Evolutionary conservation across 1,140 invertebrate species (phyloP).

Genomic region (Holcopasites calliopsidis): DNA sequence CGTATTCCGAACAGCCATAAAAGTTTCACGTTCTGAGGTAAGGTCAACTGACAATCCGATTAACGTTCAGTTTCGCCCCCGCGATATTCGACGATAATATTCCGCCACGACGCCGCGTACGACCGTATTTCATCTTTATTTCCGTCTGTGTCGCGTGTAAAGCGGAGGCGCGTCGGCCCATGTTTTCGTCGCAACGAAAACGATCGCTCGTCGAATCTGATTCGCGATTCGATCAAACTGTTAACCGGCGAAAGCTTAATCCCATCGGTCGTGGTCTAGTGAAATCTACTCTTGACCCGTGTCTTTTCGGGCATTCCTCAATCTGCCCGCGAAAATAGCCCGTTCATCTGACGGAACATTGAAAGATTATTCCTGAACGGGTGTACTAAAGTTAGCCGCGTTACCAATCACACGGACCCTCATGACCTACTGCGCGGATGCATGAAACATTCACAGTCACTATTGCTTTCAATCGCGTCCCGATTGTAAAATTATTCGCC

Average conservation of each 20-base stretch:
- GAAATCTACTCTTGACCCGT: background rate
- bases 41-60: conserved; percentile 67
- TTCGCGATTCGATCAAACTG: background rate
- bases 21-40: conserved; percentile 72
- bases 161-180: too few species aligned
- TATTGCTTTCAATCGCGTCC: conserved; percentile 25
- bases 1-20: conserved; percentile 75
- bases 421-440: background rate
- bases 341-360: background rate
- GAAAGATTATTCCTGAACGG: conserved; percentile 5
- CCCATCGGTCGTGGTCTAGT: too few species aligned
- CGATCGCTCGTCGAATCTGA: background rate
- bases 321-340: background rate
- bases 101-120: background rate
- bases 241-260: too few species aligned
- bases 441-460: conserved; percentile 12
- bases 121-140: background rate
- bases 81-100: conserved; percentile 52
- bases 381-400: conserved; percentile 20
- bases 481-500: background rate
- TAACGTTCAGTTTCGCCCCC: conserved; percentile 54
- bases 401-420: background rate
- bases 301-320: conserved; percentile 3
- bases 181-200: too few species aligned
- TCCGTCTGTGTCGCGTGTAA: background rate